These are phyloP conservation scores for Drosophila mimica DNA, from an alignment of 2,888 invertebrate genomes.

Conservation along the genomic window DNA sequence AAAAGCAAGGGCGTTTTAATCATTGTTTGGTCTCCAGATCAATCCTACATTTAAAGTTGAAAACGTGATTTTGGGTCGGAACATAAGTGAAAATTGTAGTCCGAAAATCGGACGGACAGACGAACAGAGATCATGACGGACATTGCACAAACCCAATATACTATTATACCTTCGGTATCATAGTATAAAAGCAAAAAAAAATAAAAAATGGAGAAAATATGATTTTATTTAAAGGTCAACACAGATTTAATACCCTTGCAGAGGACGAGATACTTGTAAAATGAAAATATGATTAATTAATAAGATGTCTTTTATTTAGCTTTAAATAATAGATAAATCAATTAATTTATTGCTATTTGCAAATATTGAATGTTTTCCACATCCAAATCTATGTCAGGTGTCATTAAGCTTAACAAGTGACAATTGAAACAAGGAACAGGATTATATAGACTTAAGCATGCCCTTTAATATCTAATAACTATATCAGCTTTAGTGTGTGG, in stretches of 20 bases:
- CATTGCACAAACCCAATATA: no score
- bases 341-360: no score
- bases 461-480: not conserved
- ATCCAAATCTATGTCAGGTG: not conserved
- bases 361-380: not conserved
- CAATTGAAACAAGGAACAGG: not conserved
- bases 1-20: no score
- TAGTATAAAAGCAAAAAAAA: no score
- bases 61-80: no score
- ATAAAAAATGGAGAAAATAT: no score
- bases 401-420: not conserved
- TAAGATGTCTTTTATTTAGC: not conserved
- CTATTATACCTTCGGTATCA: no score
- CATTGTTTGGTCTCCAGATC: no score
- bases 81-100: no score
- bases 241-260: not conserved
- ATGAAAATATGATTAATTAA: not conserved
- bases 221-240: not conserved
- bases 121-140: no score
- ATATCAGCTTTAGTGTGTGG: not conserved
- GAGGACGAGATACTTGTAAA: not conserved
- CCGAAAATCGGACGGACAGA: no score
- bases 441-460: not conserved
- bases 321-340: not conserved
- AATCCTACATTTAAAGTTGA: no score